Percentiles rank a stretch among this genome's conserved stretches.
These are phyloP conservation scores for Bombyx mandarina DNA, from an alignment of 1,140 invertebrate genomes.

Conservation along the genomic window DNA sequence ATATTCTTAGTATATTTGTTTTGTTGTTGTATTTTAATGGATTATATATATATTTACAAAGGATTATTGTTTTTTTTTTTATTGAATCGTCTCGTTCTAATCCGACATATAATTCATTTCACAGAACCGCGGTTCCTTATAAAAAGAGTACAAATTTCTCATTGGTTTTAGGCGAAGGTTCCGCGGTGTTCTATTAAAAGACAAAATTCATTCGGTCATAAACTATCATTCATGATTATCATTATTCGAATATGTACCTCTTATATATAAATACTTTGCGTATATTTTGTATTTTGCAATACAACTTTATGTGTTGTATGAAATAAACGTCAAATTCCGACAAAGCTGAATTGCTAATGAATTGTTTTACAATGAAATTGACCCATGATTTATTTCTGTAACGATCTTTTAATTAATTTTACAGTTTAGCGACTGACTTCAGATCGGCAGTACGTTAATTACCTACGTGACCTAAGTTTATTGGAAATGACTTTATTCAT, in stretches of 20 bases:
- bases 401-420: neutral
- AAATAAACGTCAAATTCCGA: too few relatives aligned
- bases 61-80: slow-evolving; percentile 43
- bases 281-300: neutral
- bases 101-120: slow-evolving; percentile 9
- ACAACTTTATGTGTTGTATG: too few relatives aligned
- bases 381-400: too few relatives aligned
- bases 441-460: slow-evolving; percentile 2
- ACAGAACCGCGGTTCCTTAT: slow-evolving; percentile 28
- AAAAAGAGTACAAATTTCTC: slow-evolving; percentile 62
- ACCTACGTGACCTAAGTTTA: slow-evolving; percentile 35
- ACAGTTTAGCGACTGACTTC: neutral
- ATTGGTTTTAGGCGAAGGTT: slow-evolving; percentile 47
- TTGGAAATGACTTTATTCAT: slow-evolving; percentile 45
- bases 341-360: too few relatives aligned
- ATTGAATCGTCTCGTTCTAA: too few relatives aligned
- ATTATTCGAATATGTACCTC: slow-evolving; percentile 13
- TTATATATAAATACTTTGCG: slow-evolving; percentile 11
- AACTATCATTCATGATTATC: slow-evolving; percentile 26
- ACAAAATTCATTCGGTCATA: slow-evolving; percentile 27
- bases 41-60: slow-evolving; percentile 50
- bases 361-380: too few relatives aligned
- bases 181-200: slow-evolving; percentile 39
- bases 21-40: slow-evolving; percentile 67
- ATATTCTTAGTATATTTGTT: slow-evolving; percentile 49